phyloP scores from a whole-genome alignment of 2,113 vertebrate genomes.

The Pristiophorus japonicus region DNA sequence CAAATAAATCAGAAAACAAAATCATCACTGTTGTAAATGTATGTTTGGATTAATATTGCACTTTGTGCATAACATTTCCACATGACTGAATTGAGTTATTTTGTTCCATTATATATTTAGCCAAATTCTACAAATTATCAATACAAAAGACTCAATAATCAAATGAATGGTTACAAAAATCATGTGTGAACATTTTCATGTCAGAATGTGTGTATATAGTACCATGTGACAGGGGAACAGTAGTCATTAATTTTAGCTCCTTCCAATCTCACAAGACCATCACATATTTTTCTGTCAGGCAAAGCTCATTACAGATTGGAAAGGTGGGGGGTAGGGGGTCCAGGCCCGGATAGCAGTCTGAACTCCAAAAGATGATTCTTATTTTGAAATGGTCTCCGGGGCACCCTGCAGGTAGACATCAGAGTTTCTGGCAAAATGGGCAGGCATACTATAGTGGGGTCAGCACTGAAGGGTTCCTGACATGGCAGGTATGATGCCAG shows the following conservation, averaged over 20 bases:
- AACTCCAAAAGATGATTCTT: neutral
- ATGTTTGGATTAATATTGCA: neutral
- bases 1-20: neutral
- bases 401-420: neutral
- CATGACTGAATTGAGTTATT: neutral
- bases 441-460: neutral
- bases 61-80: neutral
- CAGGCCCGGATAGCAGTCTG: neutral
- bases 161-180: neutral
- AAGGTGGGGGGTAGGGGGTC: neutral
- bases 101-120: neutral
- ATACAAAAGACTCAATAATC: neutral
- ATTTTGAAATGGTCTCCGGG: neutral
- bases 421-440: neutral
- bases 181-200: neutral
- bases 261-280: neutral
- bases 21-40: neutral
- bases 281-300: neutral
- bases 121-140: neutral
- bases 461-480: neutral
- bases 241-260: neutral
- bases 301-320: neutral
- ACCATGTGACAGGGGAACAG: too few relatives aligned
- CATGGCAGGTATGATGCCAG: neutral
- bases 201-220: too few relatives aligned